A percentile compares a stretch with the other conserved stretches of the same genome.
These are phyloP conservation scores for Rotaria socialis DNA, from an alignment of 2,888 invertebrate species.

Conservation along the genomic window DNA sequence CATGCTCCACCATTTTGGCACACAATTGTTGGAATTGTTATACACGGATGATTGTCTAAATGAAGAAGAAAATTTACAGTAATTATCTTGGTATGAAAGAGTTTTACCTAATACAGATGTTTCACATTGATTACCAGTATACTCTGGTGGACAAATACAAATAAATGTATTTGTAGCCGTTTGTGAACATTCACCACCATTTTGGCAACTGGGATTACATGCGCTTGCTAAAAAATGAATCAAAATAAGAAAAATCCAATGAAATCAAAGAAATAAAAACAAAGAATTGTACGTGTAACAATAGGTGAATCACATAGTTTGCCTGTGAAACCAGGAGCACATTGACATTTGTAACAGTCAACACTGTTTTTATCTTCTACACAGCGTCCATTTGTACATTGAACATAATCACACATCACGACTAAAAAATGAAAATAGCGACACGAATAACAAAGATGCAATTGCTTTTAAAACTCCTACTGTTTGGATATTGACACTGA, in stretches of 20 bases:
- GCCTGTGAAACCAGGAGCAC: background rate
- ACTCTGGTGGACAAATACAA: background rate
- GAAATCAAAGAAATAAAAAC: background rate
- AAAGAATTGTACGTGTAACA: background rate
- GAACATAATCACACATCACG: background rate
- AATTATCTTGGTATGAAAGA: background rate
- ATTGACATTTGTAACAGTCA: background rate
- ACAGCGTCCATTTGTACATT: background rate
- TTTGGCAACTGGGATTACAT: background rate
- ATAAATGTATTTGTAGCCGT: background rate
- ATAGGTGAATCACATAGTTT: background rate
- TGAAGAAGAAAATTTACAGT: background rate
- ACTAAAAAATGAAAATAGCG: background rate
- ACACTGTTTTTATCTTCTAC: background rate
- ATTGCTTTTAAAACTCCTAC: background rate
- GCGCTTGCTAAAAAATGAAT: background rate
- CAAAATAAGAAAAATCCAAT: background rate
- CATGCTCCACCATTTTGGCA: background rate
- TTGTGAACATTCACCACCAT: background rate
- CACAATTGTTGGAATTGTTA: background rate
- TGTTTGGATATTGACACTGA: background rate
- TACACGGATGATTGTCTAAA: background rate
- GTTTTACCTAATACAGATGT: background rate
- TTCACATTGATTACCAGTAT: slow-evolving; percentile 1
- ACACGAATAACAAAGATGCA: background rate